phyloP scores from a whole-genome alignment of 1,140 invertebrate genomes.

The Drosophila pectinifera region DNA sequence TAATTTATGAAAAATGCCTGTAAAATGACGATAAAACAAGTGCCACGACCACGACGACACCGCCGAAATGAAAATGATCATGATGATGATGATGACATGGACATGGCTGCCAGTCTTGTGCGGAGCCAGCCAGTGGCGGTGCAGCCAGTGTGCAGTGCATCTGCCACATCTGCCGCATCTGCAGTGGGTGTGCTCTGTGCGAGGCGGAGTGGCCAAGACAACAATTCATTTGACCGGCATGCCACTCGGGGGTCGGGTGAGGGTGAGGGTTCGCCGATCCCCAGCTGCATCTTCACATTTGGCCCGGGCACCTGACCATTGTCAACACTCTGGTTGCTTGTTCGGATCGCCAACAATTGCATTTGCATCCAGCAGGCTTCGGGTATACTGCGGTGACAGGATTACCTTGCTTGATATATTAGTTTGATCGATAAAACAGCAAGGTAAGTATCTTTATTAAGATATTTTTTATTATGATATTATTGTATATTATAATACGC shows the following conservation, averaged over 20 bases:
- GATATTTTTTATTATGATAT: neutral
- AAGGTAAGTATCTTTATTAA: neutral
- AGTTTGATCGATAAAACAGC: no score
- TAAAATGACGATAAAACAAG: conserved; percentile 83
- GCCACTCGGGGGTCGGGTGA: conserved; percentile 41
- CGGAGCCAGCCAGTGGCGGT: conserved; percentile 40
- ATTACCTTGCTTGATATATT: neutral
- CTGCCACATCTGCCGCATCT: conserved; percentile 20
- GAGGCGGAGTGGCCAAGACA: conserved; percentile 44
- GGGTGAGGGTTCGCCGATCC: conserved; percentile 45
- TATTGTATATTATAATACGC: neutral
- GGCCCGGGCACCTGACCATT: conserved; percentile 76
- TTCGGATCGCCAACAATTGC: conserved; percentile 30
- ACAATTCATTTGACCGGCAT: conserved; percentile 67
- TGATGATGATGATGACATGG: conserved; percentile 77
- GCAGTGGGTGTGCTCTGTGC: conserved; percentile 39
- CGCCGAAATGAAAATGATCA: conserved; percentile 50
- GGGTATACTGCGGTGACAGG: conserved; percentile 3
- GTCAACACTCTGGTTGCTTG: conserved; percentile 71
- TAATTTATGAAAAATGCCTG: conserved; percentile 84
- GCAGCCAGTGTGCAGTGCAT: conserved; percentile 27
- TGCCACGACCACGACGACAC: conserved; percentile 61
- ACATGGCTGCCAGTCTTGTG: conserved; percentile 74
- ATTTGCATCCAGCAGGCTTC: neutral
- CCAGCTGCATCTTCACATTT: conserved; percentile 77